A percentile compares a stretch with the other conserved stretches of the same genome.
phyloP scores from a whole-genome alignment of 1,140 invertebrate genomes.

The Pseudomyrmex cubaensis region DNA sequence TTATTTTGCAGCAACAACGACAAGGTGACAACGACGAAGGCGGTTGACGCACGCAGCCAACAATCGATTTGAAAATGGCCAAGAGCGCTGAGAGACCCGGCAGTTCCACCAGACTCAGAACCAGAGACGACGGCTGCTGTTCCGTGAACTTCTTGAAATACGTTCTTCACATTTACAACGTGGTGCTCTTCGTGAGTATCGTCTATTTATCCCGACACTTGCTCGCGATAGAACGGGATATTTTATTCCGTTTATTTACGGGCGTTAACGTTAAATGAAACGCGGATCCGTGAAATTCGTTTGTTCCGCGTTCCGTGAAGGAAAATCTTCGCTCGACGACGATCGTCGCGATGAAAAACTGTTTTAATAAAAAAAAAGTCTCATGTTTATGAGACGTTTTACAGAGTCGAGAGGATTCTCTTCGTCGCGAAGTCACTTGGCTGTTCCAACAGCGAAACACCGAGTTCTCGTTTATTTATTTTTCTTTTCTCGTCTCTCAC shows the following conservation, averaged over 20 bases:
- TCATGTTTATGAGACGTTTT: slow-evolving; percentile 10
- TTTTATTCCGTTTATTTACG: slow-evolving; percentile 40
- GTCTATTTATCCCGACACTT: slow-evolving; percentile 7
- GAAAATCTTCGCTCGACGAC: neutral
- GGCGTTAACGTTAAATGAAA: slow-evolving; percentile 32
- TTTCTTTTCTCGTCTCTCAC: too few species aligned
- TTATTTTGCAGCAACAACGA: slow-evolving; percentile 77
- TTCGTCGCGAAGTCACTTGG: slow-evolving; percentile 1
- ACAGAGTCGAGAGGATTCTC: slow-evolving; percentile 18
- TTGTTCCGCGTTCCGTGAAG: slow-evolving; percentile 9
- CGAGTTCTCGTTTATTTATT: too few species aligned
- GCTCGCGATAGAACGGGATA: neutral
- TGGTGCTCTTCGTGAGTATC: slow-evolving; percentile 91
- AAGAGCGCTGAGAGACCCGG: slow-evolving; percentile 83
- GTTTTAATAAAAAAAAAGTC: slow-evolving; percentile 17
- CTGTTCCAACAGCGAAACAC: too few species aligned
- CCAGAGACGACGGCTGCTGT: slow-evolving; percentile 90
- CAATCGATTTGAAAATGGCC: slow-evolving; percentile 78
- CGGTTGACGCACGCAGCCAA: slow-evolving; percentile 63
- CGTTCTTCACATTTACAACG: slow-evolving; percentile 92
- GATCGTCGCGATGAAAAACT: neutral
- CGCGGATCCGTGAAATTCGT: slow-evolving; percentile 20
- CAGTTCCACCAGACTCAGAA: slow-evolving; percentile 83
- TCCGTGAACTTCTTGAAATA: slow-evolving; percentile 92
- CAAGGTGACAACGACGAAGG: slow-evolving; percentile 77